These are phyloP conservation scores for Ornithoptera priamus DNA, from an alignment of 2,888 invertebrate genomes.

Conservation along the genomic window DNA sequence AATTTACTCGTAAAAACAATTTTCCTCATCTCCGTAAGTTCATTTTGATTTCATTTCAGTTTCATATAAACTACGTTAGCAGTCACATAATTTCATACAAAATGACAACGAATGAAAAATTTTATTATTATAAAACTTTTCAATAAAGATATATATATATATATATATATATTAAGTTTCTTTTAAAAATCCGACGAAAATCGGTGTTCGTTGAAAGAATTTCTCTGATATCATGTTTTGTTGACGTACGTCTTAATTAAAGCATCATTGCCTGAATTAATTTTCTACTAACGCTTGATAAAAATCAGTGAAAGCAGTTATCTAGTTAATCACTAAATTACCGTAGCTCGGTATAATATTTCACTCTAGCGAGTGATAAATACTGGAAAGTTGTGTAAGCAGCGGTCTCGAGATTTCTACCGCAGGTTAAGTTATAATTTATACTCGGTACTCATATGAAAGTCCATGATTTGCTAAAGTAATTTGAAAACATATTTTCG, in stretches of 20 bases:
- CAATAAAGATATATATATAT: no score
- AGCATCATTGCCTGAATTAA: not conserved
- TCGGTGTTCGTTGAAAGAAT: not conserved
- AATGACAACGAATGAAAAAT: no score
- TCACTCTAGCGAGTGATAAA: slow-evolving; percentile 13
- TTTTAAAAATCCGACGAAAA: not conserved
- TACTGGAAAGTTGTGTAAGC: slow-evolving; percentile 26
- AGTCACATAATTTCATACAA: no score
- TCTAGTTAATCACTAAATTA: slow-evolving; percentile 24
- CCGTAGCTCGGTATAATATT: slow-evolving; percentile 12
- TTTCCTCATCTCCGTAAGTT: no score
- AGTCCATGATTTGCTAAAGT: slow-evolving; percentile 2
- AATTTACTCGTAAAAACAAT: no score
- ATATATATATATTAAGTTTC: no score
- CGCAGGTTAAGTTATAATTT: slow-evolving; percentile 14
- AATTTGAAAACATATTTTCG: not conserved
- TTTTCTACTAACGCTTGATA: slow-evolving; percentile 10
- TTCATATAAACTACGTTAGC: no score
- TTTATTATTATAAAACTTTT: no score
- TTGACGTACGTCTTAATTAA: not conserved
- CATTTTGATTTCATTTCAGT: no score
- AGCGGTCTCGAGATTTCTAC: slow-evolving; percentile 8
- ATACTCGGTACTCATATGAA: slow-evolving; percentile 3
- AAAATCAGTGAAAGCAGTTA: slow-evolving; percentile 20
- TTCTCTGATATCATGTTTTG: not conserved